Evolutionary conservation across 1,140 invertebrate genomes (phyloP).

Genomic region (Macrobrachium nipponense): DNA sequence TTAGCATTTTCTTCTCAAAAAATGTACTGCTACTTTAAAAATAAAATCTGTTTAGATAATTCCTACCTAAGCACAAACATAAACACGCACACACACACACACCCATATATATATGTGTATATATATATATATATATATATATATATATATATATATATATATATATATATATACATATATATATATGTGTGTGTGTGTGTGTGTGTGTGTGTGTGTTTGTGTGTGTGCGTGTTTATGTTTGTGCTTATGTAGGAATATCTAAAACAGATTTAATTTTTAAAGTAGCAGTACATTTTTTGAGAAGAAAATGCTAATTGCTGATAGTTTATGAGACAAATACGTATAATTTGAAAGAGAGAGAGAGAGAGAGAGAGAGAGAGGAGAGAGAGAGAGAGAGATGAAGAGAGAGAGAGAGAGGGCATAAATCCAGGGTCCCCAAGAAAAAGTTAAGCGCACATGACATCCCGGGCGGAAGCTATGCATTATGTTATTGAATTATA

Average conservation of each 20-base stretch:
- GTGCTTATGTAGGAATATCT: not conserved
- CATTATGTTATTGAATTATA: no score
- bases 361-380: not conserved
- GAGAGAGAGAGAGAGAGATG: not conserved
- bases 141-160: constrained; percentile 7
- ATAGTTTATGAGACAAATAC: no score
- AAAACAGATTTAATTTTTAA: not conserved
- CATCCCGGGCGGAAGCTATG: no score
- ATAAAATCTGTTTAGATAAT: no score
- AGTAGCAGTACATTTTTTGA: no score
- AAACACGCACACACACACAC: no score
- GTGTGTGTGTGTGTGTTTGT: constrained; percentile 31
- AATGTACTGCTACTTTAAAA: no score
- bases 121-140: constrained; percentile 8
- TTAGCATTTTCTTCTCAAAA: no score
- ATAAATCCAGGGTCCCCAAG: not conserved
- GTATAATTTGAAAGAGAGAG: not conserved
- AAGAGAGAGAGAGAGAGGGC: not conserved
- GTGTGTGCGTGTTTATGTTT: constrained; percentile 24
- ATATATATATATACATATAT: constrained; percentile 38
- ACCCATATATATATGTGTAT: constrained; percentile 2
- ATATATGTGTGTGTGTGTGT: constrained; percentile 37
- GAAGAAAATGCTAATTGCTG: no score
- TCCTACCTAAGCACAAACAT: no score
- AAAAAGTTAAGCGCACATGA: no score